These are phyloP conservation scores for Drosophila vallismaia DNA, from an alignment of 2,888 invertebrate genomes.

Conservation along the genomic window DNA sequence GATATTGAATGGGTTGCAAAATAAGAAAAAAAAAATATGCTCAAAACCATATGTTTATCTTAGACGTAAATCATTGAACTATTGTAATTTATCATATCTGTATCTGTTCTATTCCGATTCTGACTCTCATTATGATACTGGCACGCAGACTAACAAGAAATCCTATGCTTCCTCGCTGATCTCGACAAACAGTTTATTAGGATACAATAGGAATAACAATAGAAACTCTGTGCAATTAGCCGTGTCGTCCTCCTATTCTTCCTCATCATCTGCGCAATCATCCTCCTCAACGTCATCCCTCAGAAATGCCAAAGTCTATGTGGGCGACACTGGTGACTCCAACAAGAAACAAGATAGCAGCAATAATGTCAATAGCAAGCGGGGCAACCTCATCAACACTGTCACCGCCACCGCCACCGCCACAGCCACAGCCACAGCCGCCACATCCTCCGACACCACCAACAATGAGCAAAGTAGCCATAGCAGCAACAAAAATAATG, in stretches of 20 bases:
- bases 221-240: conserved; percentile 81
- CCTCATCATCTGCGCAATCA: conserved; percentile 64
- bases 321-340: conserved; percentile 77
- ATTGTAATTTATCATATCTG: conserved; percentile 60
- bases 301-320: conserved; percentile 74
- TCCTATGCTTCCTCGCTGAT: conserved; percentile 83
- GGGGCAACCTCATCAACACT: conserved; percentile 47
- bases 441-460: conserved; percentile 66
- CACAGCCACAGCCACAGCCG: conserved; percentile 38
- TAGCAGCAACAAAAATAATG: conserved; percentile 80
- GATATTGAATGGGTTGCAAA: not conserved
- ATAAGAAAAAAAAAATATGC: not conserved
- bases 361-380: conserved; percentile 46
- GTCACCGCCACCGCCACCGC: conserved; percentile 54
- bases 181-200: conserved; percentile 84
- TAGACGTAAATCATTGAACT: conserved; percentile 32
- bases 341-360: conserved; percentile 48
- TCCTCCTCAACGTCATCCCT: conserved; percentile 61
- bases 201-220: conserved; percentile 81
- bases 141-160: conserved; percentile 83
- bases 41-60: conserved; percentile 15
- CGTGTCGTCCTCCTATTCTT: conserved; percentile 67
- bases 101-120: conserved; percentile 69
- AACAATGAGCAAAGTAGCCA: conserved; percentile 60
- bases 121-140: conserved; percentile 39